Evolutionary conservation across 2,797 vertebrate species (phyloP), one percentile per base, ranked within the genome.

Genomic region (Semotilus atromaculatus): DNA sequence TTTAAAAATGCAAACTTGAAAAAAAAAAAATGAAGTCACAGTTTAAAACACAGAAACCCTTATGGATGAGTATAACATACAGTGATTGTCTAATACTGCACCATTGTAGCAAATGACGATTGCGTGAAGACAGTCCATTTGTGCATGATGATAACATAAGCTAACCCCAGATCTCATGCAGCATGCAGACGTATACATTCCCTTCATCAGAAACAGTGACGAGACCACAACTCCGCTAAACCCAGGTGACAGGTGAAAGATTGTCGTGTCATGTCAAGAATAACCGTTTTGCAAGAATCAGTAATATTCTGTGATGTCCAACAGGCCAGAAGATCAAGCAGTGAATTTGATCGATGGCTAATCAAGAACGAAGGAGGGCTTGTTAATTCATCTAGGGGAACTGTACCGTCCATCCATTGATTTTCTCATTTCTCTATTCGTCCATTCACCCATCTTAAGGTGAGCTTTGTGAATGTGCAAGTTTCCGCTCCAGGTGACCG

Each of bases 41-140:
- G 81, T 86, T 85, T 58, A 67, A 66, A 60, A 72, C 60, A 55
- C 45, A 73, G 26, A 81, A 73, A 77, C 48, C 64, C 8, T 55
- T 55, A 67, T 36, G 84, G 74, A 45, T 64, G 51, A 83, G 8
- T 81, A 78, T 88, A 90, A 83, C 36, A 67, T 81, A 21, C 31
- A 70, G 73, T 89, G 92, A 92, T 90, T 90, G 92, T 92, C 91
- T 91, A 90, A 91, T 86, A 89, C 90, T 82, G 89, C 87, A 80
- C 79, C 74, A 80, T 64, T 81, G 19, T 82, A 86, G 64, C n/a
- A 11, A 84, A 70, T 60, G 64, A 34, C n/a, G 8, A 26, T n/a
- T 84, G 48, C 26, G 26, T 68, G 74, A 29, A 68, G 72, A 43
- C 38, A 86, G 75, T 83, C 23, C 23, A 68, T 45, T 40, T 85